phyloP scores from a whole-genome alignment of 1,140 invertebrate species.

The Xylocopa sonorina region DNA sequence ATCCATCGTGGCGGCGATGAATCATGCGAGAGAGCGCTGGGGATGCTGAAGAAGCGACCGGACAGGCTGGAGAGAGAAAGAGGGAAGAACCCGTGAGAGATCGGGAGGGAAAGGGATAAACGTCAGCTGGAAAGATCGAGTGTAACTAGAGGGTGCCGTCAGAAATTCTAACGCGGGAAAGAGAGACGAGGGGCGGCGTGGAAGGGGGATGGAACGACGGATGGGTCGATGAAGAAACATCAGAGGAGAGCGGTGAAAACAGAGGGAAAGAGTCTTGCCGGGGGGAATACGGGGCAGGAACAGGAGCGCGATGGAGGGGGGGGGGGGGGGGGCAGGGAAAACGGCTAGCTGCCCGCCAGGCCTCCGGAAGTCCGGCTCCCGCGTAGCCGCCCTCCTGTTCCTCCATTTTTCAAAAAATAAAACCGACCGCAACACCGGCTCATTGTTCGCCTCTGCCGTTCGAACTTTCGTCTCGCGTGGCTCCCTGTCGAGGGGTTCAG shows the following conservation, averaged over 20 bases:
- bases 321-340: slow-evolving; percentile 36
- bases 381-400: slow-evolving; percentile 66
- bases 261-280: slow-evolving; percentile 12
- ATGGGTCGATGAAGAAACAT: slow-evolving; percentile 28
- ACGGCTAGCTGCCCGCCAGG: slow-evolving; percentile 58
- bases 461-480: slow-evolving; percentile 50
- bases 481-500: slow-evolving; percentile 39
- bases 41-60: slow-evolving; percentile 63
- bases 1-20: slow-evolving; percentile 81
- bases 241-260: slow-evolving; percentile 10
- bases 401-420: slow-evolving; percentile 82
- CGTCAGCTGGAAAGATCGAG: slow-evolving; percentile 44
- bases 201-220: background rate
- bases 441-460: slow-evolving; percentile 75
- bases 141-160: slow-evolving; percentile 49
- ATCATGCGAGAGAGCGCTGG: slow-evolving; percentile 78
- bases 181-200: slow-evolving; percentile 14
- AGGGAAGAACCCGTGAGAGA: slow-evolving; percentile 59
- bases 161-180: slow-evolving; percentile 39
- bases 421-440: slow-evolving; percentile 72
- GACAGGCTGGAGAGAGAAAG: slow-evolving; percentile 43
- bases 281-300: slow-evolving; percentile 32
- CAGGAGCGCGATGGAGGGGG: slow-evolving; percentile 32
- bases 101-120: slow-evolving; percentile 53
- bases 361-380: slow-evolving; percentile 78